Conservation (phyloP, 2,113 vertebrate genomes). For the Polypterus bichir region DNA sequence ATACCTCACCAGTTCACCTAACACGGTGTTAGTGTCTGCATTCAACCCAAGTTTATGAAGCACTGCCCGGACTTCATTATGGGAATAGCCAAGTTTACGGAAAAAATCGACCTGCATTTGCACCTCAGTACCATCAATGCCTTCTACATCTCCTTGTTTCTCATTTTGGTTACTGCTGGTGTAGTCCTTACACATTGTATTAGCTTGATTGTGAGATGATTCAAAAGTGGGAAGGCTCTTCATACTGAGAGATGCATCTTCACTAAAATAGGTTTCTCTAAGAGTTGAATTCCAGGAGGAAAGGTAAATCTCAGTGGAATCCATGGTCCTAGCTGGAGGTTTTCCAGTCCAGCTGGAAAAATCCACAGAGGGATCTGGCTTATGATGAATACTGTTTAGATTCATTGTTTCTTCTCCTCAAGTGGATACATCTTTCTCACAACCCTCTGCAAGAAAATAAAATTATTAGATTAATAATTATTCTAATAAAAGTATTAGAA, state of each 20-base stretch:
- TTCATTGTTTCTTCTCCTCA: slow-evolving; percentile 31
- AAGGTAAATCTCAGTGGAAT: slow-evolving; percentile 1
- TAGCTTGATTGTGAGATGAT: background rate
- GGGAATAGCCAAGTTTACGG: slow-evolving; percentile 81
- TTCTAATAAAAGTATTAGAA: no score
- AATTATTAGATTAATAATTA: no score
- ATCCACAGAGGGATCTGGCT: slow-evolving; percentile 15
- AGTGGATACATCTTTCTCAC: slow-evolving; percentile 15
- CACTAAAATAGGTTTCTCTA: slow-evolving; percentile 1
- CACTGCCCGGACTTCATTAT: slow-evolving; percentile 54
- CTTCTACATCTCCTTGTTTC: background rate
- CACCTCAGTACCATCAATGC: slow-evolving; percentile 36
- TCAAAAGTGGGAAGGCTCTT: background rate
- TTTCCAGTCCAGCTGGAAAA: slow-evolving; percentile 28
- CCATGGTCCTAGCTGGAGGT: slow-evolving; percentile 4
- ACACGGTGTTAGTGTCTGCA: slow-evolving; percentile 75
- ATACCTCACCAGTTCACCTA: slow-evolving; percentile 75
- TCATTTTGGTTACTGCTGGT: slow-evolving; percentile 4
- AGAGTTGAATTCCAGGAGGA: slow-evolving; percentile 23
- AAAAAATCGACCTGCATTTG: slow-evolving; percentile 79
- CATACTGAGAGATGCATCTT: slow-evolving; percentile 14
- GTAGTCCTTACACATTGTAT: background rate
- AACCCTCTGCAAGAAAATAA: no score
- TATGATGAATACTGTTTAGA: slow-evolving; percentile 22
- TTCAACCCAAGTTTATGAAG: slow-evolving; percentile 66